Evolutionary conservation across 2,888 invertebrate species (phyloP).

Genomic region (Chorisops tibialis): DNA sequence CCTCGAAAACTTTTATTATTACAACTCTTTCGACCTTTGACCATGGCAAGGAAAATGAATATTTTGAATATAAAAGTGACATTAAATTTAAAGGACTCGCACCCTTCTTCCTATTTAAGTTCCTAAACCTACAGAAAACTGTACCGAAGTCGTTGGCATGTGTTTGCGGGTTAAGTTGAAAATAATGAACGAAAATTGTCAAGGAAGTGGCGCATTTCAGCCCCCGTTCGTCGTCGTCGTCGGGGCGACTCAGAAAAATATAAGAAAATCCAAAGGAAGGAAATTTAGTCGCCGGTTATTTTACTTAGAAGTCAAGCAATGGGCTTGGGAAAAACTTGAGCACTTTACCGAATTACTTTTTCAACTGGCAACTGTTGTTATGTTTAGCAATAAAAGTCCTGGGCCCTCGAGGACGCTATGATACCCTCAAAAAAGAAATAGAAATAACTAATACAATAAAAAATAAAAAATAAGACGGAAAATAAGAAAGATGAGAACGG

Average conservation of each 20-base stretch:
- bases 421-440: too few species aligned
- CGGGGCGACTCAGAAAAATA: neutral
- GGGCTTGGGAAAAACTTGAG: slow-evolving; percentile 7
- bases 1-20: too few species aligned
- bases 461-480: too few species aligned
- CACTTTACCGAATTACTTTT: slow-evolving; percentile 15
- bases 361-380: slow-evolving; percentile 19
- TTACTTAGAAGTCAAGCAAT: neutral
- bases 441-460: too few species aligned
- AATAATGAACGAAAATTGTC: slow-evolving; percentile 17
- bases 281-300: slow-evolving; percentile 2
- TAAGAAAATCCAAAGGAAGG: neutral
- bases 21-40: too few species aligned
- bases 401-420: too few species aligned
- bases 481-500: too few species aligned
- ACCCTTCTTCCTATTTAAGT: neutral
- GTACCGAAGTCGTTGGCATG: neutral
- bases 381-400: slow-evolving; percentile 1
- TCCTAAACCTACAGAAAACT: neutral
- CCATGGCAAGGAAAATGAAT: too few species aligned
- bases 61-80: too few species aligned
- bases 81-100: too few species aligned
- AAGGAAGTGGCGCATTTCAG: slow-evolving; percentile 7
- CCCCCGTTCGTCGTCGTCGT: neutral
- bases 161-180: neutral